A percentile compares a stretch with the other conserved stretches of the same genome.
phyloP scores from a whole-genome alignment of 2,888 invertebrate species.

The Plagodis dolabraria region DNA sequence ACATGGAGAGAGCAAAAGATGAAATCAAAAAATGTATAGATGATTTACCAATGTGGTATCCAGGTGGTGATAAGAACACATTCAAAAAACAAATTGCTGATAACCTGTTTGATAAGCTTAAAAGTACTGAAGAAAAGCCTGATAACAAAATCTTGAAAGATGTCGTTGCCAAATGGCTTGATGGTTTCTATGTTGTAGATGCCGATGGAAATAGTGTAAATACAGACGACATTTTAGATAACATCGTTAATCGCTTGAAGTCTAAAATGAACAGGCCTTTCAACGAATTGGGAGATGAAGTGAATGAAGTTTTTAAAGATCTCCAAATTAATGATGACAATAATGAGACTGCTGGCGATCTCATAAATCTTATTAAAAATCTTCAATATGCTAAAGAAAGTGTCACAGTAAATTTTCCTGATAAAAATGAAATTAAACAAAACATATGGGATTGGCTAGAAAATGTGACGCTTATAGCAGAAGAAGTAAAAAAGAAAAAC shows the following conservation, averaged over 20 bases:
- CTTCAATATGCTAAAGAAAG: not conserved
- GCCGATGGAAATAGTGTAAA: conserved; percentile 9
- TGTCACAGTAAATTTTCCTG: not conserved
- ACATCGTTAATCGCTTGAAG: conserved; percentile 39
- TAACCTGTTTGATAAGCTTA: conserved; percentile 36
- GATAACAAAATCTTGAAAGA: not conserved
- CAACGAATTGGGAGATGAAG: conserved; percentile 34
- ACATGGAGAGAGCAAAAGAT: conserved; percentile 37
- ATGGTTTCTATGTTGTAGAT: not conserved
- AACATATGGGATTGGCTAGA: conserved; percentile 17
- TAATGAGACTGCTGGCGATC: not conserved
- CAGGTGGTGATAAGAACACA: conserved; percentile 38
- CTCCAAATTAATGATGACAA: not conserved
- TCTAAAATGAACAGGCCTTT: conserved; percentile 27
- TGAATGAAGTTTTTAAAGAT: conserved; percentile 21
- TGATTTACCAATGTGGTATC: conserved; percentile 55
- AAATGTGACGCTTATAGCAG: conserved; percentile 1
- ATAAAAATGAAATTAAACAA: conserved; percentile 8
- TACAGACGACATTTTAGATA: conserved; percentile 28
- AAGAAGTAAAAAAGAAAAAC: conserved; percentile 8
- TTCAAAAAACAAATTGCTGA: conserved; percentile 46
- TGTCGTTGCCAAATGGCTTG: not conserved
- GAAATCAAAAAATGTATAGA: conserved; percentile 43
- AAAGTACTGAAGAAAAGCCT: not conserved
- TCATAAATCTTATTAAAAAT: not conserved